Evolutionary conservation across 2,113 vertebrate species (phyloP), one percentile per base, ranked within the genome.

Genomic region (Ceyx melanurus): DNA sequence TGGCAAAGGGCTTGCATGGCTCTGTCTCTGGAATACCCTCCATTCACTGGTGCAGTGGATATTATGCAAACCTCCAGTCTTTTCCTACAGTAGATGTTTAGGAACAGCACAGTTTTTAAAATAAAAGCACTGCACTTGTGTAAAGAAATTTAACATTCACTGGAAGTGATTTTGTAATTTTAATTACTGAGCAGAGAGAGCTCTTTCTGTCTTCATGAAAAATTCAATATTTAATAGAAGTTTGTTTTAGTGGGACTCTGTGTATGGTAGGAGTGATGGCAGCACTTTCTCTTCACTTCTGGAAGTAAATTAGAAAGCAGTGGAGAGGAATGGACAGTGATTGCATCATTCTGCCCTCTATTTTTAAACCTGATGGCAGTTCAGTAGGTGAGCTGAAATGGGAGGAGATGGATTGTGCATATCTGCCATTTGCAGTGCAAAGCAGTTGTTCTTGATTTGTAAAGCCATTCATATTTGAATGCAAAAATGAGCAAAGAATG

Each of bases 31-130:
- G 72, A 72, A 72, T 84, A 67, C 11, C 50, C 65, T 53, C 0
- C 26, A 15, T 48, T 80, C 48, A 57, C 18, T 78, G 56, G 13
- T 57, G 26, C 35, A 53, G 21, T 58, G 43, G 43, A 23, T 54
- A 29, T 54, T 0, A 0, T 60, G n/a, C 61, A 83, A 56, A 75
- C 43, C 29, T 86, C 0, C 0, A 40, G 22, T 29, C 21, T 75
- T 74, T 37, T 70, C 57, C 61, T 62, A 0, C 53, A n/a, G 12
- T 26, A 65, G 20, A 29, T 43, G 10, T 65, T 77, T 79, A 61
- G 45, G 40, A 88, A 29, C 26, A 91, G 43, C 46, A 60, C 8
- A 22, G 10, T 13, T 80, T 81, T 70, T 68, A 5, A 50, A 77
- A 48, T 73, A 22, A 46, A 90, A 87, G 9, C 61, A 25, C 48